Percentiles rank a stretch among this genome's conserved stretches.
Evolutionary conservation across 1,140 invertebrate genomes (phyloP).

Genomic region (Cataglyphis hispanica): DNA sequence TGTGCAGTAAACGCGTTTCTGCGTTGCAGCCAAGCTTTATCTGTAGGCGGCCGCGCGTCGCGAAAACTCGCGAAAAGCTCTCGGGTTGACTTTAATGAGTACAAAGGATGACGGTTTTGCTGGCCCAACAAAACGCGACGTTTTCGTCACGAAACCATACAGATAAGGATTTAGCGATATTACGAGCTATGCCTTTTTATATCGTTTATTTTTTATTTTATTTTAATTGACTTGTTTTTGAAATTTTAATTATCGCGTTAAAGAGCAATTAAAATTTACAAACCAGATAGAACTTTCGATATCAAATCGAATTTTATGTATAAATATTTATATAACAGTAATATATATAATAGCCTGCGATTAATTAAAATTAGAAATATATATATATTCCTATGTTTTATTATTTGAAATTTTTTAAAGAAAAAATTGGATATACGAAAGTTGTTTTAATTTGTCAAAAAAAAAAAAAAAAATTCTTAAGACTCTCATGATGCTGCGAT

Average conservation of each 20-base stretch:
- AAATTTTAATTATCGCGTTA: too few species aligned
- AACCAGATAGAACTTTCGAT: background rate
- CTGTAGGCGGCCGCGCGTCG: slow-evolving; percentile 4
- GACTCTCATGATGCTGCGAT: background rate
- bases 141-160: background rate
- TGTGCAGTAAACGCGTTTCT: slow-evolving; percentile 26
- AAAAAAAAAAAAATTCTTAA: background rate
- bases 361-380: background rate
- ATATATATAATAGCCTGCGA: too few species aligned
- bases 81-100: slow-evolving; percentile 43
- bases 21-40: slow-evolving; percentile 34
- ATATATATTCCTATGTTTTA: background rate
- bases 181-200: background rate
- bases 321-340: background rate
- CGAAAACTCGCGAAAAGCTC: slow-evolving; percentile 23
- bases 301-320: background rate
- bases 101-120: slow-evolving; percentile 4
- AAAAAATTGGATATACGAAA: background rate
- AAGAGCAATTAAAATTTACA: background rate
- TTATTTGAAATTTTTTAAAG: background rate
- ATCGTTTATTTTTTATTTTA: background rate
- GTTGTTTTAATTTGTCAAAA: background rate
- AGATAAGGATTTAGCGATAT: background rate
- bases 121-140: slow-evolving; percentile 1
- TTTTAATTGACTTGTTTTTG: background rate